Base-by-base conservation (phyloP, 2,797 vertebrate species). In the Lutjanus campechanus region DNA sequence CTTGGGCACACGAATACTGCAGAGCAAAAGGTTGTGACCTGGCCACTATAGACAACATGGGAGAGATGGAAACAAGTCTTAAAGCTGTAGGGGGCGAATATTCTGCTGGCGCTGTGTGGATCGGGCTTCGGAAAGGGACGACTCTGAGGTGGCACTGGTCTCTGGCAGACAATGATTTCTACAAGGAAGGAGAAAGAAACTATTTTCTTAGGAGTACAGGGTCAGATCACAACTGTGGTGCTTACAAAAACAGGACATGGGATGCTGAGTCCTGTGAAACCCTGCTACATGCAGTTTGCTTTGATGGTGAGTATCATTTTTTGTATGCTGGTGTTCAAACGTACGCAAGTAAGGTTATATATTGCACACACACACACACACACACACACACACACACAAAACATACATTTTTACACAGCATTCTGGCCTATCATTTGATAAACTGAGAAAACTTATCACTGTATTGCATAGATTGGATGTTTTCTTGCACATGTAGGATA, bases 251-350 rank as follows among this genome's bases (percentile, higher is more conserved):
- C 0, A 19, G 80, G 22, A 36, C 43, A 0, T 3, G 69, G 8
- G 8, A 25, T 16, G 0, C 17, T 1, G 0, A 1, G 50, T 0
- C 0, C 1, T 78, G 81, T 62, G 29, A 4, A 36, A 5, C 0
- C 17, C 2, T 10, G 29, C 29, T 2, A 36, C 3, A 36, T 36
- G 3, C 40, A 3, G 1, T 88, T 53, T 88, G 46, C 15, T 87
- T 69, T 64, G 60, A 78, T 22, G 83, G 86, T 85, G 58, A 85
- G 82, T 43, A 36, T 36, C 29, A 36, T 36, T 36, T 36, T 36
- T 36, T 4, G 29, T 36, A 36, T 36, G 29, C 29, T 36, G 29
- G 29, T 36, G 3, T 36, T 36, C 29, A 36, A 5, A 36, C 5
- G 29, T 36, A 36, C 2, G 29, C 29, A 36, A 36, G 29, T 36